Evolutionary conservation across 2,113 vertebrate genomes (phyloP).

Genomic region (Plotosus lineatus): DNA sequence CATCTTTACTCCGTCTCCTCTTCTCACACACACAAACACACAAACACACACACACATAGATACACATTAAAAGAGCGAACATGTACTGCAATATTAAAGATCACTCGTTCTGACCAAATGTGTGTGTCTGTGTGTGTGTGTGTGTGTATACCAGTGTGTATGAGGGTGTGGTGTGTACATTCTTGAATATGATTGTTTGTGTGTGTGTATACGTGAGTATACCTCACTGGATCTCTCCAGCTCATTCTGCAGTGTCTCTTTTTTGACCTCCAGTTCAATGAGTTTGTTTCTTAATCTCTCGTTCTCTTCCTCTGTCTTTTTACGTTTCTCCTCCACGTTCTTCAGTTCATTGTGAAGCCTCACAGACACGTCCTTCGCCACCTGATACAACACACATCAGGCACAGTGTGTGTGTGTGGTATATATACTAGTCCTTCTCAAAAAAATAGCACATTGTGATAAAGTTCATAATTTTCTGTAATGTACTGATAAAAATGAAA

Average conservation of each 20-base stretch:
- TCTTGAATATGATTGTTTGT: neutral
- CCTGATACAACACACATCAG: slow-evolving; percentile 67
- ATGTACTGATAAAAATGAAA: too few relatives aligned
- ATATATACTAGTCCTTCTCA: too few relatives aligned
- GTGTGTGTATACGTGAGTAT: slow-evolving; percentile 2
- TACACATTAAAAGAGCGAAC: neutral
- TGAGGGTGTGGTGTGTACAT: too few relatives aligned
- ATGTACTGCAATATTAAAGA: neutral
- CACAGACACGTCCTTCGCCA: slow-evolving; percentile 96
- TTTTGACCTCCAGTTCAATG: slow-evolving; percentile 92
- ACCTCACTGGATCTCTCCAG: slow-evolving; percentile 94
- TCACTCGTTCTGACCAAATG: neutral
- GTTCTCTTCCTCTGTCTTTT: slow-evolving; percentile 94
- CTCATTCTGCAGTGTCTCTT: slow-evolving; percentile 94
- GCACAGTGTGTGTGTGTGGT: neutral
- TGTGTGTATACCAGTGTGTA: too few relatives aligned
- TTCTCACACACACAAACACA: slow-evolving; percentile 77
- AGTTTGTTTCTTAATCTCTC: slow-evolving; percentile 92
- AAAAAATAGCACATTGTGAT: too few relatives aligned
- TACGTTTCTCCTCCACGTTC: slow-evolving; percentile 95
- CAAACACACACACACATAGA: neutral
- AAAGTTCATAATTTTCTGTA: too few relatives aligned
- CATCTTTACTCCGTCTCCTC: slow-evolving; percentile 93
- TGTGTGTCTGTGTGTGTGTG: slow-evolving; percentile 16
- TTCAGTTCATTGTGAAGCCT: slow-evolving; percentile 95